Base-by-base conservation (phyloP, 1,140 invertebrate species). In the Brachionus plicatilis region DNA sequence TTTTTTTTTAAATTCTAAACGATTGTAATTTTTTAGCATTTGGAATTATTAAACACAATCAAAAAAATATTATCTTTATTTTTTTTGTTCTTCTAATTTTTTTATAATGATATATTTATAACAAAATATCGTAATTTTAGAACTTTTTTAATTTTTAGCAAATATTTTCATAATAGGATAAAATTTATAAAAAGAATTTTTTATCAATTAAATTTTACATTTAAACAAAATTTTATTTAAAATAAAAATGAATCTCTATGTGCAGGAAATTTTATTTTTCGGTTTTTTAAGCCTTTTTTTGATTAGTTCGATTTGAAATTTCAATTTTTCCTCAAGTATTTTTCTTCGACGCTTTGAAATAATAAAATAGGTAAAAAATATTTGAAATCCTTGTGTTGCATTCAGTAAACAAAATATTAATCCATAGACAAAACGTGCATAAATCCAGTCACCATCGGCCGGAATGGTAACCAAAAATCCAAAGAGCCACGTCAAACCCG, bases 351-450 rank as follows among this genome's bases (percentile, higher is more conserved):
- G 72, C 43, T 50, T 76, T 12, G 72, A 76, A 47, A 76, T 76
- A 24, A 76, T 27, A 27, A 76, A 50, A 47, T 76, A 76, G 4
- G 45, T 50, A 12, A 76, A 27, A 50, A 76, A 76, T 24, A 76
- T 76, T 27, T 76, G 72, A 76, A 76, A 76, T 50, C 72, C 72
- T 76, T 76, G 72, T 12, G 72, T 76, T 11, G 72, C 20, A 76
- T 76, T 76, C 24, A 76, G 8, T 50, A 76, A 6, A 12, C 72
- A 76, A 76, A 76, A 76, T 27, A 76, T 29, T 27, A 76, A 29
- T 12, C 72, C 72, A 11, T 76, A 76, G 0, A 33, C 72, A 50
- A 76, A 76, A 50, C 72, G 72, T 6, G 72, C 72, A 50, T 76
- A 76, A 8, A 76, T 29, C 72, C 72, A 76, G 43, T 47, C 72